Percentiles rank a stretch among this genome's conserved stretches.
These are phyloP conservation scores for Holotrichia oblita DNA, from an alignment of 1,140 invertebrate species.

Conservation along the genomic window DNA sequence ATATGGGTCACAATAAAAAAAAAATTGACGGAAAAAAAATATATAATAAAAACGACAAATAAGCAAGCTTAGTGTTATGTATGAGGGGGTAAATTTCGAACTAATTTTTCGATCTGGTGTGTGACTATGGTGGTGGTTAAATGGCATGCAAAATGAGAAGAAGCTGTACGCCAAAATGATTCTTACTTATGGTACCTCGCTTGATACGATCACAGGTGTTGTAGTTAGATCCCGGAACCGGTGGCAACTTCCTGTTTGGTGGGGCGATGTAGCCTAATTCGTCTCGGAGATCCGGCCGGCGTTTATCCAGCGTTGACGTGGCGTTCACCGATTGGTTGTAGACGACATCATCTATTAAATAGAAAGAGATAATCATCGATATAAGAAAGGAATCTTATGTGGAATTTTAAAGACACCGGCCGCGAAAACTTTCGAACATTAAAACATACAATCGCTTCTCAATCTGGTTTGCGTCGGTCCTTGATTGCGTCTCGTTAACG, in stretches of 20 bases:
- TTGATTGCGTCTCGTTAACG: constrained; percentile 78
- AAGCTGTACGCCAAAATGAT: constrained; percentile 47
- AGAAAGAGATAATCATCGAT: not conserved
- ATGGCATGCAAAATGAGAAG: constrained; percentile 6
- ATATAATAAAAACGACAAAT: not conserved
- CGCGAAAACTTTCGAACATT: not conserved
- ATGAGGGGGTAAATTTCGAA: not conserved
- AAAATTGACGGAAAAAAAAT: not conserved
- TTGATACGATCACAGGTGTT: constrained; percentile 94
- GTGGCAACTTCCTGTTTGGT: constrained; percentile 89
- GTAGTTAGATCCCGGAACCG: constrained; percentile 91
- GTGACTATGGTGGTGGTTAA: not conserved
- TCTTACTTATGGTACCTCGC: constrained; percentile 90
- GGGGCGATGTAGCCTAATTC: constrained; percentile 92
- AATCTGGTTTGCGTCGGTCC: constrained; percentile 79
- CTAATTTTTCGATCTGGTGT: not conserved
- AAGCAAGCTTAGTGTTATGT: constrained; percentile 10
- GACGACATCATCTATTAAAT: constrained; percentile 81
- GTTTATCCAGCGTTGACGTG: constrained; percentile 84
- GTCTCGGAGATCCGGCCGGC: constrained; percentile 82
- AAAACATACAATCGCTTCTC: constrained; percentile 72
- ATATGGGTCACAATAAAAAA: no score
- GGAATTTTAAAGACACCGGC: not conserved
- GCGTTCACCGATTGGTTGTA: constrained; percentile 83
- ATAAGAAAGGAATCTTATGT: not conserved